phyloP scores from a whole-genome alignment of 2,797 vertebrate genomes.

The Leucoraja ocellata region DNA sequence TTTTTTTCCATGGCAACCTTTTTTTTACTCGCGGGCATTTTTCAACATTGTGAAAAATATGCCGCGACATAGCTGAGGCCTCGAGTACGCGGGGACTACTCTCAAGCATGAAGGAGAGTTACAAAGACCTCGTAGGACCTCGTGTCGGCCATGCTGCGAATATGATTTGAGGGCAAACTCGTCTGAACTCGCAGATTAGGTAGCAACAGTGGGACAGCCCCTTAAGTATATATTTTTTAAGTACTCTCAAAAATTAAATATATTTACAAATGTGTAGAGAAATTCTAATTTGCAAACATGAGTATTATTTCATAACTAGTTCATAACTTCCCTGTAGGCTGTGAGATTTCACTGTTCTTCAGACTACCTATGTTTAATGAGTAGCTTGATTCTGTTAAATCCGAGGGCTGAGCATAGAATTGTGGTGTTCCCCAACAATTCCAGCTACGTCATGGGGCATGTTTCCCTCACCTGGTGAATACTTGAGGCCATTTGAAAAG shows the following conservation, averaged over 20 bases:
- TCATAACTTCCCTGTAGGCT: not conserved
- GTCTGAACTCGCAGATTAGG: too few relatives aligned
- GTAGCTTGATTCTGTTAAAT: not conserved
- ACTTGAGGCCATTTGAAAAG: not conserved
- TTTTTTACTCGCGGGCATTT: too few relatives aligned
- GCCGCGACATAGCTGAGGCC: too few relatives aligned
- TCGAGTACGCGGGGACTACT: too few relatives aligned
- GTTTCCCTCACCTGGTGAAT: not conserved
- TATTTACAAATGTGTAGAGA: not conserved
- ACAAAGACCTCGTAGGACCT: too few relatives aligned
- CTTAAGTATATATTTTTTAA: not conserved
- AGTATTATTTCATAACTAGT: not conserved
- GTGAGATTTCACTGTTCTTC: not conserved
- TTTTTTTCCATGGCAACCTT: too few relatives aligned
- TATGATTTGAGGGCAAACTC: too few relatives aligned
- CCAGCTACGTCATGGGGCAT: not conserved
- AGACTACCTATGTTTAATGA: not conserved
- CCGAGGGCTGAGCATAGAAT: not conserved
- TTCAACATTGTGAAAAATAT: too few relatives aligned
- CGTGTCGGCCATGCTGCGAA: too few relatives aligned
- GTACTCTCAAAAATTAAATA: not conserved
- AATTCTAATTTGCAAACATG: not conserved
- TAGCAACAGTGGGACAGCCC: too few relatives aligned
- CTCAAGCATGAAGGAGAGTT: too few relatives aligned
- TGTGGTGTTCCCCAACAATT: not conserved